phyloP scores from a whole-genome alignment of 2,113 vertebrate species.

The Euleptes europaea region DNA sequence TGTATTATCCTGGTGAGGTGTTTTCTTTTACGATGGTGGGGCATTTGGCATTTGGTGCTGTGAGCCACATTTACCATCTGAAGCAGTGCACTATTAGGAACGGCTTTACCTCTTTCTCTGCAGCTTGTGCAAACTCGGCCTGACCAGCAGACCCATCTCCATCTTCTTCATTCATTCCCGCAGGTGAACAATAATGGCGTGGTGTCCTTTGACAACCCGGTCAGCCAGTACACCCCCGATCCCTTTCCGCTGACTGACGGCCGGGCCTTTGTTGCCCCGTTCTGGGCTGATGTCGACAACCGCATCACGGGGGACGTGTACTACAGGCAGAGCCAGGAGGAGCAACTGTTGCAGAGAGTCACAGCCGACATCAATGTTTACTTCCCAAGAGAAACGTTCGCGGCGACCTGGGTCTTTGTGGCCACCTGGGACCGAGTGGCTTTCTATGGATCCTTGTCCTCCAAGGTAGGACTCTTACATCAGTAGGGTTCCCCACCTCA shows the following conservation, averaged over 20 bases:
- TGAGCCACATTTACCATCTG: too few species aligned
- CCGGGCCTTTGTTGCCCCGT: constrained; percentile 55
- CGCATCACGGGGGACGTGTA: constrained; percentile 32
- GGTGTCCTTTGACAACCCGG: constrained; percentile 51
- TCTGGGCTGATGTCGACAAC: constrained; percentile 69
- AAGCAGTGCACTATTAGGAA: too few species aligned
- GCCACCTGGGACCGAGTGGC: constrained; percentile 69
- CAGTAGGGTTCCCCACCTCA: too few species aligned
- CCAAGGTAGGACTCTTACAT: constrained; percentile 26
- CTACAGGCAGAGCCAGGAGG: constrained; percentile 51
- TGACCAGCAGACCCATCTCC: not conserved
- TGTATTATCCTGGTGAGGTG: too few species aligned
- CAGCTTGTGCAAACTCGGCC: not conserved
- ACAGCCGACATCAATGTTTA: constrained; percentile 62
- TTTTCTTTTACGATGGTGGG: too few species aligned
- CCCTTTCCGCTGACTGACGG: constrained; percentile 34
- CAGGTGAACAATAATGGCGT: constrained; percentile 68
- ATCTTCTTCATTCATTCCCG: too few species aligned
- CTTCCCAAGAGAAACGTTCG: constrained; percentile 48
- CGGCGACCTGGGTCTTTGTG: constrained; percentile 52
- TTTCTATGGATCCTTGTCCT: constrained; percentile 34
- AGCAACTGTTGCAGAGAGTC: constrained; percentile 51
- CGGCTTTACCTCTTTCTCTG: too few species aligned
- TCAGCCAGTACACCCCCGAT: accelerated
- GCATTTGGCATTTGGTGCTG: too few species aligned